Conservation (phyloP, 1,140 invertebrate genomes). For the Drosophila lacteicornis region DNA sequence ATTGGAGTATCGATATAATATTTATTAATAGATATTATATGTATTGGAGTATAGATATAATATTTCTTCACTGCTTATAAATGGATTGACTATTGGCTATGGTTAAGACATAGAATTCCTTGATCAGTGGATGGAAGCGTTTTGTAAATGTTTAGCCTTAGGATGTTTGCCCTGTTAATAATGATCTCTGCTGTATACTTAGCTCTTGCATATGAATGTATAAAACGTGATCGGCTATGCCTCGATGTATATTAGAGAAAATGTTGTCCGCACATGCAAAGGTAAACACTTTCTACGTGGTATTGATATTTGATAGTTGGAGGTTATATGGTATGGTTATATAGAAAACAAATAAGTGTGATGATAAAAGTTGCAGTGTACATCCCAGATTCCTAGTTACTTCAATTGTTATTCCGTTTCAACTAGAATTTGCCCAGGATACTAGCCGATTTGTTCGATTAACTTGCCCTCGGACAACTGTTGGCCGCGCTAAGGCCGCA, state of each 20-base stretch:
- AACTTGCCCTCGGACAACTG: background rate
- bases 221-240: slow-evolving; percentile 43
- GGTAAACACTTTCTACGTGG: slow-evolving; percentile 10
- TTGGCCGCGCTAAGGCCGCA: background rate
- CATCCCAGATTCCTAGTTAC: slow-evolving; percentile 30
- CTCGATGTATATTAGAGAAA: slow-evolving; percentile 48
- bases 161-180: slow-evolving; percentile 53
- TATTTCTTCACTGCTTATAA: background rate
- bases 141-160: slow-evolving; percentile 65
- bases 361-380: slow-evolving; percentile 21
- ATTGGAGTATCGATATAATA: too few relatives aligned
- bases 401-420: slow-evolving; percentile 42
- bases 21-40: too few relatives aligned
- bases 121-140: slow-evolving; percentile 17
- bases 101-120: background rate
- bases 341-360: background rate
- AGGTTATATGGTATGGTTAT: too few relatives aligned
- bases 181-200: slow-evolving; percentile 37
- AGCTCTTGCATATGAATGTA: slow-evolving; percentile 31
- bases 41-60: too few relatives aligned
- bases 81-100: background rate
- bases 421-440: slow-evolving; percentile 21
- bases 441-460: slow-evolving; percentile 22
- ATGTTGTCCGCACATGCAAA: slow-evolving; percentile 36
- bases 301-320: slow-evolving; percentile 5